Evolutionary conservation across 2,888 invertebrate genomes (phyloP).

Genomic region (Cremastobaeus sp.): DNA sequence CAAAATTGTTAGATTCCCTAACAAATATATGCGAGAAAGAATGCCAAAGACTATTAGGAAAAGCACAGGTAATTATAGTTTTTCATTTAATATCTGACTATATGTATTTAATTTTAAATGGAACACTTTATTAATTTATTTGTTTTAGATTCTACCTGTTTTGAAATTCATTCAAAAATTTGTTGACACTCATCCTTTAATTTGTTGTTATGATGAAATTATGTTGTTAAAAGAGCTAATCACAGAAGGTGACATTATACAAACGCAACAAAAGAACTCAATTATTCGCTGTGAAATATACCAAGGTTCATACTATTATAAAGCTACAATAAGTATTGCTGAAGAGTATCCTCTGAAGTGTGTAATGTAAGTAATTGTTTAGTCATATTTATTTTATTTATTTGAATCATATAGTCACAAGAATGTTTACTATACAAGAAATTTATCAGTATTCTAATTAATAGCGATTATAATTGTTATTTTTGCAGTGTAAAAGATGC

Average conservation of each 20-base stretch:
- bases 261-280: slow-evolving; percentile 84
- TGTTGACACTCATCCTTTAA: slow-evolving; percentile 84
- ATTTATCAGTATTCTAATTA: too few relatives aligned
- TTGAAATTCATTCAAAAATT: slow-evolving; percentile 83
- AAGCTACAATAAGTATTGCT: slow-evolving; percentile 81
- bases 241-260: slow-evolving; percentile 80
- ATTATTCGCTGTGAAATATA: slow-evolving; percentile 81
- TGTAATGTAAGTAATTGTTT: slow-evolving; percentile 78
- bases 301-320: slow-evolving; percentile 82
- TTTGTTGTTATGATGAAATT: slow-evolving; percentile 86
- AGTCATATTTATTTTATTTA: too few relatives aligned
- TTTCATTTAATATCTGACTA: background rate
- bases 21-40: slow-evolving; percentile 83
- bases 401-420: too few relatives aligned
- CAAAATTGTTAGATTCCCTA: slow-evolving; percentile 82
- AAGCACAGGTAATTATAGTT: slow-evolving; percentile 81
- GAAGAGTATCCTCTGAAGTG: slow-evolving; percentile 82
- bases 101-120: background rate
- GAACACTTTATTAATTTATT: slow-evolving; percentile 8
- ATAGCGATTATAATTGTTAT: too few relatives aligned
- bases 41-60: slow-evolving; percentile 81
- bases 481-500: slow-evolving; percentile 80
- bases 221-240: slow-evolving; percentile 81
- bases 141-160: slow-evolving; percentile 79
- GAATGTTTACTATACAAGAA: background rate